phyloP scores from a whole-genome alignment of 2,797 vertebrate species.

The Pipistrellus nathusii region DNA sequence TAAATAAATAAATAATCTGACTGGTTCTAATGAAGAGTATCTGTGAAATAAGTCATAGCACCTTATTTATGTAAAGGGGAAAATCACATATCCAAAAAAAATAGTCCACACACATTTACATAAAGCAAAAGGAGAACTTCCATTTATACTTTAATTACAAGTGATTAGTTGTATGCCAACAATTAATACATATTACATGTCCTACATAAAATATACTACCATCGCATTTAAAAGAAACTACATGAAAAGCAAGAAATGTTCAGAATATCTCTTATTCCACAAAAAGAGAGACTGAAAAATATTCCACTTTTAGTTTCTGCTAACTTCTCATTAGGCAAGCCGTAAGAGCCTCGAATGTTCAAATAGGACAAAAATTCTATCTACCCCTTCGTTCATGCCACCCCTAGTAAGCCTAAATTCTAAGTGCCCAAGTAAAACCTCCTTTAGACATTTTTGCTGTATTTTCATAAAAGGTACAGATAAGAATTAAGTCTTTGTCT shows the following conservation, averaged over 20 bases:
- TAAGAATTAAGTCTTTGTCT: slow-evolving; percentile 31
- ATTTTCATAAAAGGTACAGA: slow-evolving; percentile 42
- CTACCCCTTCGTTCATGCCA: not conserved
- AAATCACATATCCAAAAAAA: not conserved
- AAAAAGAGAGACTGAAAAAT: slow-evolving; percentile 24
- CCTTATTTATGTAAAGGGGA: slow-evolving; percentile 19
- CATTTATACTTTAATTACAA: slow-evolving; percentile 64
- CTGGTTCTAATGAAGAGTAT: not conserved
- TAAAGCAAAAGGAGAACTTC: slow-evolving; percentile 58
- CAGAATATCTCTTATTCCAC: slow-evolving; percentile 46
- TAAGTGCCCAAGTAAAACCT: slow-evolving; percentile 18
- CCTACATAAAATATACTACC: slow-evolving; percentile 53
- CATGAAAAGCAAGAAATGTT: slow-evolving; percentile 30
- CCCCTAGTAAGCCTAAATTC: slow-evolving; percentile 24
- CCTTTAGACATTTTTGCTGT: slow-evolving; percentile 28
- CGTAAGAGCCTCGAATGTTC: not conserved
- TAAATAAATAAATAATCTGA: not conserved
- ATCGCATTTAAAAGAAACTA: slow-evolving; percentile 47
- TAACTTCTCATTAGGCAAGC: slow-evolving; percentile 11
- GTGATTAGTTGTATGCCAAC: slow-evolving; percentile 29
- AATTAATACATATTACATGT: slow-evolving; percentile 42
- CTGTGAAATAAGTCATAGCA: slow-evolving; percentile 42
- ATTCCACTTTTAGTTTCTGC: slow-evolving; percentile 59
- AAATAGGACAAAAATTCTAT: not conserved
- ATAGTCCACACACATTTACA: slow-evolving; percentile 19